Base-by-base conservation (phyloP, 2,113 vertebrate genomes). In the Poeciliopsis occidentalis region DNA sequence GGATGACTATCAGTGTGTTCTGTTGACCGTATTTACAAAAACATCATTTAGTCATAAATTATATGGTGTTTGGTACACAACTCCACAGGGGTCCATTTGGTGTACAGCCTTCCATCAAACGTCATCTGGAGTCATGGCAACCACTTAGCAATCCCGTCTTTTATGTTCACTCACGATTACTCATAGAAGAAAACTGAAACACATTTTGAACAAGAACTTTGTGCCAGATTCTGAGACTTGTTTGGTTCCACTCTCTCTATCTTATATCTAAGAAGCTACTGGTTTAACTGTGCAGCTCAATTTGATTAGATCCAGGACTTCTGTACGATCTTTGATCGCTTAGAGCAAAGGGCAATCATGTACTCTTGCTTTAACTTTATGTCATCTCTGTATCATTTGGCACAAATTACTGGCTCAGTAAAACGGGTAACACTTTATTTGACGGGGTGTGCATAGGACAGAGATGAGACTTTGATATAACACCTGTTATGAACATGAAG, bases 281-380 rank as follows among this genome's bases (percentile, higher is more conserved):
- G 26, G 24, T 4, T 39, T 39, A 3, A 39, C 64, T 41, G 64
- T 39, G 34, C 34, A 66, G 47, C 78, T 65, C 71, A 47, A 26
- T 44, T 78, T 47, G 27, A 37, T 71, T 65, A 72, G 11, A 74
- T 70, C 62, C 17, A 75, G 62, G 47, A 80, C 57, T 66, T 65
- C 13, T 64, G 64, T 71, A 78, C 76, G 67, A 76, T 82, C 76
- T 81, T 63, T 17, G 60, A 85, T 65, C 5, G 68, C 39, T 74
- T 34, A 31, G 41, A 83, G 60, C 65, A 82, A 13, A 61, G 70
- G 32, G 39, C 29, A 67, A 66, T 29, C 31, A n/a, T 8, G 3
- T 15, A 71, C 22, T 67, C 83, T 82, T n/a, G 76, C 84, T 87
- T 84, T 70, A 64, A 71, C 65, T 26, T 8, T 1, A 68, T 76